Conservation (phyloP, 2,797 vertebrate genomes). For the Bradypodion pumilum region DNA sequence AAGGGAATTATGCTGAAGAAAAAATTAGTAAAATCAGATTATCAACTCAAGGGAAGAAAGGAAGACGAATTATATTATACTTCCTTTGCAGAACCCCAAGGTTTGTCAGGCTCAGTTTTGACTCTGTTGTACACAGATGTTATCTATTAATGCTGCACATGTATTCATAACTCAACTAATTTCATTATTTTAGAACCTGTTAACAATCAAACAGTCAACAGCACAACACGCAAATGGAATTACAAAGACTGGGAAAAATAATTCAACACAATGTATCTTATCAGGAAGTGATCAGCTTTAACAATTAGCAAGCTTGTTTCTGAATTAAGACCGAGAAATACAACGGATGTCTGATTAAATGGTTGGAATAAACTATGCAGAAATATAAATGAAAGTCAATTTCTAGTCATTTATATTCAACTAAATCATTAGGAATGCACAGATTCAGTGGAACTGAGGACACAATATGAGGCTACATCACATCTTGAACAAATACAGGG, state of each 20-base stretch:
- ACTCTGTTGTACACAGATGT: constrained; percentile 72
- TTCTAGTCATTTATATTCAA: constrained; percentile 32
- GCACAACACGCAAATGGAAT: constrained; percentile 74
- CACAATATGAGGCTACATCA: constrained; percentile 22
- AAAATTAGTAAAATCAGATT: constrained; percentile 63
- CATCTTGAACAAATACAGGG: background rate
- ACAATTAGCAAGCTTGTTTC: constrained; percentile 42
- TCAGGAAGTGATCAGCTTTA: constrained; percentile 63
- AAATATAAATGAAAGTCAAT: constrained; percentile 20
- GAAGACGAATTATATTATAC: constrained; percentile 73
- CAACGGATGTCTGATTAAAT: constrained; percentile 44
- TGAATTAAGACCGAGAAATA: constrained; percentile 64
- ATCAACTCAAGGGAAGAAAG: constrained; percentile 68
- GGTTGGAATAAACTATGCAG: constrained; percentile 37
- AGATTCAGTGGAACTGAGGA: background rate
- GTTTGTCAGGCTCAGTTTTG: constrained; percentile 69
- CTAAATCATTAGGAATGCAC: background rate
- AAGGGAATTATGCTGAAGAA: constrained; percentile 52
- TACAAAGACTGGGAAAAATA: constrained; percentile 64
- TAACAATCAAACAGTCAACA: constrained; percentile 80
- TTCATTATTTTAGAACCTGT: constrained; percentile 79
- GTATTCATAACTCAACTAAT: constrained; percentile 73
- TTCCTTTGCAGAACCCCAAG: constrained; percentile 67
- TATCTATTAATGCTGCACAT: constrained; percentile 72
- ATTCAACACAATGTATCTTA: constrained; percentile 72